phyloP scores from a whole-genome alignment of 2,797 vertebrate genomes.

The Naso thynnoides region DNA sequence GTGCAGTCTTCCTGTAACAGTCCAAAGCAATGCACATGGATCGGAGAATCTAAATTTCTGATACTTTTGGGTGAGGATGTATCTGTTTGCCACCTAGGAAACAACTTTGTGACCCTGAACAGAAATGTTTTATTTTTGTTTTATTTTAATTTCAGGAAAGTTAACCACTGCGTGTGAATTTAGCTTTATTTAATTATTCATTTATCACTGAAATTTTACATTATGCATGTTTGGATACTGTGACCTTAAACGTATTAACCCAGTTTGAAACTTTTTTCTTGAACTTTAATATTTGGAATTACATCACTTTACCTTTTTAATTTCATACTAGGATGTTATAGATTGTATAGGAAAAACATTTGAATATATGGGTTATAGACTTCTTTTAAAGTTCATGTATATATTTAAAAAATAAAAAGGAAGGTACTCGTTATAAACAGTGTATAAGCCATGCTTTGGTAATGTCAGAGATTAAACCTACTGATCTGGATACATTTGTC shows the following conservation, averaged over 20 bases:
- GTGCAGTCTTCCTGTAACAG: not conserved
- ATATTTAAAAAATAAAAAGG: not conserved
- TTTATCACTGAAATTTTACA: not conserved
- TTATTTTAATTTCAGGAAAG: no score
- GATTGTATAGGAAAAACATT: not conserved
- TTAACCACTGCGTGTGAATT: not conserved
- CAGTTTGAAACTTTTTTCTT: not conserved
- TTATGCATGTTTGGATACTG: not conserved
- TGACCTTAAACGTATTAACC: not conserved
- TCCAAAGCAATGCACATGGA: not conserved
- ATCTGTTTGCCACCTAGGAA: not conserved
- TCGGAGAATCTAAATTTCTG: not conserved
- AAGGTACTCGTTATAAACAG: not conserved
- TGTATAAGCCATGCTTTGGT: conserved; percentile 2
- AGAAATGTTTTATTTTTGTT: conserved; percentile 3
- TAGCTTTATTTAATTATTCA: no score
- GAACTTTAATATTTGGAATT: not conserved
- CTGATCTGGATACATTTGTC: conserved; percentile 11
- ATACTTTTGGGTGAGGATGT: not conserved
- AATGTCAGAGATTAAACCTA: conserved; percentile 13
- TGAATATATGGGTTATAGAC: not conserved
- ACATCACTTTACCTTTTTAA: not conserved
- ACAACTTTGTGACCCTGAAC: not conserved
- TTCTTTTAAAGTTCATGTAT: not conserved
- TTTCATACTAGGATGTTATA: not conserved